Conservation (phyloP, 2,888 invertebrate genomes). For the Drosophila subsilvestris region DNA sequence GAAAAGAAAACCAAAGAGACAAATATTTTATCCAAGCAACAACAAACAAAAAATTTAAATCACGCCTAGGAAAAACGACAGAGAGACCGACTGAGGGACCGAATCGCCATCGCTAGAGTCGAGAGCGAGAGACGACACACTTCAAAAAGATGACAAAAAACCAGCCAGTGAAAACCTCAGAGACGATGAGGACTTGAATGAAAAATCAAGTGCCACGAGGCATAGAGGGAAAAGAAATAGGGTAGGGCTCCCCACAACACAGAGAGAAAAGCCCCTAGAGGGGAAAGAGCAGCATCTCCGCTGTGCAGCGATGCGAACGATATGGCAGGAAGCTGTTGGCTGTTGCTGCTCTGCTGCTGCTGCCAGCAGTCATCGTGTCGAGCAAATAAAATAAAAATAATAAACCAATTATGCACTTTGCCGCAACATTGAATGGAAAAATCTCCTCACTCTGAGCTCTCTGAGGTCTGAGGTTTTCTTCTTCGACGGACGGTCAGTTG, state of each 20-base stretch:
- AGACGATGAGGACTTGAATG: slow-evolving; percentile 53
- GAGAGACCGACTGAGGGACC: not conserved
- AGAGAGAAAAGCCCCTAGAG: slow-evolving; percentile 55
- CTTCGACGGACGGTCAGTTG: slow-evolving; percentile 58
- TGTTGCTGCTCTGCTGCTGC: not conserved
- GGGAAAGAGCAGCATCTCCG: slow-evolving; percentile 12
- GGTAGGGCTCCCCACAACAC: slow-evolving; percentile 63
- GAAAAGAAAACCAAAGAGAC: slow-evolving; percentile 42
- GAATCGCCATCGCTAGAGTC: slow-evolving; percentile 1
- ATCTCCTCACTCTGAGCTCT: not conserved
- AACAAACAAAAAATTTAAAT: slow-evolving; percentile 66
- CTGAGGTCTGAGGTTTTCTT: not conserved
- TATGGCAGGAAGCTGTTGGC: slow-evolving; percentile 74
- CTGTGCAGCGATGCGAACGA: slow-evolving; percentile 76
- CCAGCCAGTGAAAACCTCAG: slow-evolving; percentile 20
- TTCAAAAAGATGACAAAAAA: slow-evolving; percentile 74
- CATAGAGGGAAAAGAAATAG: slow-evolving; percentile 41
- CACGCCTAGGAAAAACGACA: slow-evolving; percentile 48
- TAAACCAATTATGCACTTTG: slow-evolving; percentile 83
- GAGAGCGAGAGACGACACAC: slow-evolving; percentile 65
- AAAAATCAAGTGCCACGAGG: slow-evolving; percentile 75
- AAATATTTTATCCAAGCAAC: slow-evolving; percentile 71
- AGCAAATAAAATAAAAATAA: slow-evolving; percentile 65
- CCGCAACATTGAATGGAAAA: slow-evolving; percentile 72
- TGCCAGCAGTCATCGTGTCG: slow-evolving; percentile 57